Base-by-base conservation (phyloP, 2,113 vertebrate genomes). In the Zosterops hypoxanthus region DNA sequence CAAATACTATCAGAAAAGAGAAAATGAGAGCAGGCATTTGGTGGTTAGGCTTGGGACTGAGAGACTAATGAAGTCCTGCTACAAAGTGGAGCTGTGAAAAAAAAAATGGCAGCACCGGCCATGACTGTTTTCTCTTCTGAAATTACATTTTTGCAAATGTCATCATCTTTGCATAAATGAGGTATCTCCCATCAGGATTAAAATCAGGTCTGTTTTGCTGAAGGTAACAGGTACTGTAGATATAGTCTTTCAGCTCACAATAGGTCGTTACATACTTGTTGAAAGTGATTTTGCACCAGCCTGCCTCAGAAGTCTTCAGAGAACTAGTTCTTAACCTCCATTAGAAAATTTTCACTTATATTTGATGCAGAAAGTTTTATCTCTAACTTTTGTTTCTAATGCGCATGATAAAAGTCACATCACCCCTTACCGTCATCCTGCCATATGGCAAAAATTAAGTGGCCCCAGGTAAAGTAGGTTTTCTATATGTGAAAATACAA, bases 1-100 rank as follows among this genome's bases (percentile, higher is more conserved):
- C 64, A 39, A 72, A 28, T 31, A 28, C 66, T 59, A 25, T 13
- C 61, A 95, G 80, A 91, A 91, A 96, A 97, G 87, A 95, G 94
- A 95, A 97, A 97, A 92, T 61, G 89, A 96, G 63, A 95, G 42
- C 55, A 79, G 29, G 86, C 70, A 63, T 94, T 92, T 42, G 29
- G 72, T 81, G 69, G 76, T 86, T 90, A n/a, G 13, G 15, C 65
- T 90, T 59, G 39, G 91, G 70, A 82, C 93, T 64, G 53, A 82
- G 44, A 79, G 28, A 86, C 82, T 71, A 77, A 23, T 36, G 31
- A 77, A 88, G 24, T n/a, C 34, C 79, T 66, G 39, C 50, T 59
- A 44, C 14, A 73, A 61, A 77, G 52, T 5, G 1, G 14, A 33
- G 41, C 60, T 70, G 28, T 59, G 55, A 83, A 86, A 91, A 83